Percentiles rank a stretch among this genome's conserved stretches.
phyloP scores from a whole-genome alignment of 2,797 vertebrate species.

The Coranthus polyacanthus region DNA sequence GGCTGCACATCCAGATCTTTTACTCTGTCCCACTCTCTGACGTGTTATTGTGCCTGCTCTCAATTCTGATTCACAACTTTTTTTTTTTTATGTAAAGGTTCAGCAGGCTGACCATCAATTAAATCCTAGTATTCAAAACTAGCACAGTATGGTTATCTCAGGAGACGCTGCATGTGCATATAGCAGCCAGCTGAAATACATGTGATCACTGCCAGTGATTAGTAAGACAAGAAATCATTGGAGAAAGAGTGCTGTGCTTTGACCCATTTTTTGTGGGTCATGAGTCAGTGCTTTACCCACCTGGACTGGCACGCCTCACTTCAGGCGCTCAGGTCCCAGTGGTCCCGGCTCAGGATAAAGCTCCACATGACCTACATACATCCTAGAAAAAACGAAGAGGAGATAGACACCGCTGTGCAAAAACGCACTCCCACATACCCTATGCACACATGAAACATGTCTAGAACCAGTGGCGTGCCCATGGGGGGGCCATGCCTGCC shows the following conservation, averaged over 20 bases:
- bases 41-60: neutral
- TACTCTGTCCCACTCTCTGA: neutral
- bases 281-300: conserved; percentile 59
- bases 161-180: neutral
- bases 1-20: conserved; percentile 18
- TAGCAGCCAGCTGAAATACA: conserved; percentile 21
- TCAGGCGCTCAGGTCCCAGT: conserved; percentile 37
- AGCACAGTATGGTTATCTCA: neutral
- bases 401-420: conserved; percentile 16
- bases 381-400: conserved; percentile 25
- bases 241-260: conserved; percentile 22
- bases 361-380: conserved; percentile 70
- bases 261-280: conserved; percentile 49
- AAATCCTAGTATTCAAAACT: conserved; percentile 19
- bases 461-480: neutral
- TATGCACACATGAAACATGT: neutral
- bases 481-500: accelerated
- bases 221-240: conserved; percentile 7
- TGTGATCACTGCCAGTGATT: conserved; percentile 29
- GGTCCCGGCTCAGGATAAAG: conserved; percentile 51
- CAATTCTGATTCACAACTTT: conserved; percentile 9
- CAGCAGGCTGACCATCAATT: conserved; percentile 24
- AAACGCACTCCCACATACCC: neutral
- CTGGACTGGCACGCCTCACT: conserved; percentile 47
- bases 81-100: neutral